Evolutionary conservation across 2,113 vertebrate species (phyloP), one percentile per base, ranked within the genome.

Genomic region (Melanerpes aurifrons): DNA sequence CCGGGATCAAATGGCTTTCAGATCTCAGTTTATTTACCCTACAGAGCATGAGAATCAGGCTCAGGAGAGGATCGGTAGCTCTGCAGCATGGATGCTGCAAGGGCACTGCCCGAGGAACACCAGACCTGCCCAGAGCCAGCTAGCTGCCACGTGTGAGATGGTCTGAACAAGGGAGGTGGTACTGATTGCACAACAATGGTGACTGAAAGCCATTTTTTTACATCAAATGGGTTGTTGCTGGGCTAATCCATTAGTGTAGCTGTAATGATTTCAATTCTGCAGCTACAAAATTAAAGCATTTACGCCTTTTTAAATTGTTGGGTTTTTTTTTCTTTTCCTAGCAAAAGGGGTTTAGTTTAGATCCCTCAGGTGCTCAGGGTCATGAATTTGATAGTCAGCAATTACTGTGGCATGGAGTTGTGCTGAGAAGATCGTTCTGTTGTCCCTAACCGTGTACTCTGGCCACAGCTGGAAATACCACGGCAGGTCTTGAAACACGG

Each of bases 11-110:
- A 17, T 0, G 22, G 9, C 24, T 40, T 31, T 4, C 7, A 54
- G 9, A 50, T 0, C 25, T 12, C 32, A 4, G 21, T 15, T 9
- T 16, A 0, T 18, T 79, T 29, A 1, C 25, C 29, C 10, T 2
- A 2, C 26, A 5, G 10, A 8, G 29, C 1, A 5, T 1, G 28
- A 29, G 63, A 12, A 8, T 2, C 1, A 0, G 40, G 43, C 18
- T 47, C 18, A 2, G 72, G 14, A 6, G 18, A 6, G 32, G 25
- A 9, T 24, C 21, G 3, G 0, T 25, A 6, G 2, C 6, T 29
- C 19, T 6, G n/a, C 40, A 2, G 47, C 0, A 12, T 0, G 59
- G n/a, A 3, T 2, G 53, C 56, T 19, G 29, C 43, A 1, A 15
- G 29, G 64, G 53, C 24, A 1, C 50, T 43, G n/a, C 26, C 28